A percentile compares a stretch with the other conserved stretches of the same genome.
phyloP scores from a whole-genome alignment of 2,797 vertebrate species.

The Cottoperca gobio region DNA sequence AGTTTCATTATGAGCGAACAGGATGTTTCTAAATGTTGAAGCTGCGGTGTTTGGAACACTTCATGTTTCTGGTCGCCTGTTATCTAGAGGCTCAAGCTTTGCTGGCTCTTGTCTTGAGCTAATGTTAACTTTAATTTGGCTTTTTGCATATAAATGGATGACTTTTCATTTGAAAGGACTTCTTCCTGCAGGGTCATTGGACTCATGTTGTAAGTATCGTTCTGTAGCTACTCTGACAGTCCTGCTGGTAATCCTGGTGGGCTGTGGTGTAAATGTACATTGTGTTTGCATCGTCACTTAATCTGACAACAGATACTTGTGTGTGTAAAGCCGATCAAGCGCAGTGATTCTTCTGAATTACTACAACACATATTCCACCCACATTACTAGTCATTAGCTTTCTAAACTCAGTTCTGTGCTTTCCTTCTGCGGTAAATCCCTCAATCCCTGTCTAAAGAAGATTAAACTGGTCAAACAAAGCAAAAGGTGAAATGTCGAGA shows the following conservation, averaged over 20 bases:
- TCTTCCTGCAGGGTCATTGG: constrained; percentile 3
- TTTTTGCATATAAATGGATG: constrained; percentile 19
- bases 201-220: constrained; percentile 50
- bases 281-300: background rate
- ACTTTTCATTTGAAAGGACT: background rate
- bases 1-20: constrained; percentile 67
- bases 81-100: background rate
- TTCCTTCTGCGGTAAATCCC: constrained; percentile 49
- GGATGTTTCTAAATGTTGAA: constrained; percentile 74
- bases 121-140: background rate
- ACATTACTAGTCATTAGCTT: constrained; percentile 34
- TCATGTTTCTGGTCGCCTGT: constrained; percentile 17
- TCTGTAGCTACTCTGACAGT: constrained; percentile 4
- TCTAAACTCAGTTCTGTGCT: constrained; percentile 32
- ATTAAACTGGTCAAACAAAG: constrained; percentile 59
- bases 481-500: constrained; percentile 26
- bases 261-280: constrained; percentile 1
- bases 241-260: background rate
- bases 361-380: constrained; percentile 15
- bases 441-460: constrained; percentile 54
- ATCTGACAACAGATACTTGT: constrained; percentile 6
- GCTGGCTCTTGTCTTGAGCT: background rate
- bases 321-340: constrained; percentile 22
- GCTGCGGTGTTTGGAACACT: constrained; percentile 22
- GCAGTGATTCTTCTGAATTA: constrained; percentile 19